Evolutionary conservation across 2,797 vertebrate genomes (phyloP).

Genomic region (Lagodon rhomboides): DNA sequence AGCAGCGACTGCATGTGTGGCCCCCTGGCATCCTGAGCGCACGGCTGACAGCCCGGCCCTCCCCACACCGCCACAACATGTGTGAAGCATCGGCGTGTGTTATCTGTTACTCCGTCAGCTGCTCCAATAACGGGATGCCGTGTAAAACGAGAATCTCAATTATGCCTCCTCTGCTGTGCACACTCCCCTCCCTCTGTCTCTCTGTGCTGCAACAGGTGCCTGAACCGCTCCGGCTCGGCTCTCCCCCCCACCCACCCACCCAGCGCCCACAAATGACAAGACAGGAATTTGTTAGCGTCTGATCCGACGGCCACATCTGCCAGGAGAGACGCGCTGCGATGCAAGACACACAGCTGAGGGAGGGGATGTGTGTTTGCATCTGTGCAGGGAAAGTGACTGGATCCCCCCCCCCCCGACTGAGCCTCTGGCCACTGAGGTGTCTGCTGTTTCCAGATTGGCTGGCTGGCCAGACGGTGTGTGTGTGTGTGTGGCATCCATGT

Average conservation of each 20-base stretch:
- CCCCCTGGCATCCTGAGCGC: neutral
- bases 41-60: neutral
- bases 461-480: conserved; percentile 47
- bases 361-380: conserved; percentile 22
- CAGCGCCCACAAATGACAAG: conserved; percentile 32
- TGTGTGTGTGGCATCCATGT: conserved; percentile 23
- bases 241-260: conserved; percentile 1
- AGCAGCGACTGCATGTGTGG: neutral
- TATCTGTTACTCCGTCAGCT: conserved; percentile 21
- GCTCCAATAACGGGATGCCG: conserved; percentile 13
- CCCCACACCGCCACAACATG: neutral
- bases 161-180: conserved; percentile 27
- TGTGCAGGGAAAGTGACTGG: conserved; percentile 38
- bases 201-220: conserved; percentile 70
- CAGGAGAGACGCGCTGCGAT: conserved; percentile 42
- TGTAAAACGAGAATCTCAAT: conserved; percentile 49
- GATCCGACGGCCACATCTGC: conserved; percentile 71
- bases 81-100: neutral
- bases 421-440: conserved; percentile 68
- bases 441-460: conserved; percentile 64
- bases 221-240: conserved; percentile 38
- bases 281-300: conserved; percentile 68
- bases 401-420: conserved; percentile 30
- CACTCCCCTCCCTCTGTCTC: neutral
- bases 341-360: conserved; percentile 8